Percentiles rank a stretch among this genome's conserved stretches.
Conservation (phyloP, 2,113 vertebrate species). For the Hoplias malabaricus region DNA sequence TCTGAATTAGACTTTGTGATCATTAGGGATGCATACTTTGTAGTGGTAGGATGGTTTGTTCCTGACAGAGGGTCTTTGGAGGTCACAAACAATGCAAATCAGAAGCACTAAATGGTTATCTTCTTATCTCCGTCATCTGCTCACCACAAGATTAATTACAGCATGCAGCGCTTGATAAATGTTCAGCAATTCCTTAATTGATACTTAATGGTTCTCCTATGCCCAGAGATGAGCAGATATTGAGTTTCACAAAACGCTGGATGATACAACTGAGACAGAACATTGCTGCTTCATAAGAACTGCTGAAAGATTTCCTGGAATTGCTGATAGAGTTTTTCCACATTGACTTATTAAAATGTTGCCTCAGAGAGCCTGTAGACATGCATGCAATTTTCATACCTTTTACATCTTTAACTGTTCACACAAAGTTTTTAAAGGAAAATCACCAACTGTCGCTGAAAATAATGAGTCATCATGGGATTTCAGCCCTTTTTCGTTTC, state of each 20-base stretch:
- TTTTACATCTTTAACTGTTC: conserved; percentile 11
- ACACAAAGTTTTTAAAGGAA: conserved; percentile 1
- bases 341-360: not conserved
- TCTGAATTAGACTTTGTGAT: not conserved
- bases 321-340: not conserved
- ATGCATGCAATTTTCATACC: conserved; percentile 32
- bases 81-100: conserved; percentile 17
- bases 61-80: not conserved
- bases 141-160: conserved; percentile 42
- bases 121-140: not conserved
- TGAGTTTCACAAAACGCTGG: conserved; percentile 20
- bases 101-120: conserved; percentile 3
- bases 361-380: conserved; percentile 14
- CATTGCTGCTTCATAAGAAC: conserved; percentile 4
- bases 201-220: conserved; percentile 30
- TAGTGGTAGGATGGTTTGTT: not conserved
- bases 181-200: conserved; percentile 29
- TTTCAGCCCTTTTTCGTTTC: not conserved
- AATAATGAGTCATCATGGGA: conserved; percentile 39
- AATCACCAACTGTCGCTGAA: not conserved
- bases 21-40: not conserved
- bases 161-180: conserved; percentile 17
- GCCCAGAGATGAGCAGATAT: conserved; percentile 1
- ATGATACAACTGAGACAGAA: not conserved
- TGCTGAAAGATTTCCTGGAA: conserved; percentile 5